phyloP scores from a whole-genome alignment of 2,797 vertebrate genomes.

The Argya squamiceps region DNA sequence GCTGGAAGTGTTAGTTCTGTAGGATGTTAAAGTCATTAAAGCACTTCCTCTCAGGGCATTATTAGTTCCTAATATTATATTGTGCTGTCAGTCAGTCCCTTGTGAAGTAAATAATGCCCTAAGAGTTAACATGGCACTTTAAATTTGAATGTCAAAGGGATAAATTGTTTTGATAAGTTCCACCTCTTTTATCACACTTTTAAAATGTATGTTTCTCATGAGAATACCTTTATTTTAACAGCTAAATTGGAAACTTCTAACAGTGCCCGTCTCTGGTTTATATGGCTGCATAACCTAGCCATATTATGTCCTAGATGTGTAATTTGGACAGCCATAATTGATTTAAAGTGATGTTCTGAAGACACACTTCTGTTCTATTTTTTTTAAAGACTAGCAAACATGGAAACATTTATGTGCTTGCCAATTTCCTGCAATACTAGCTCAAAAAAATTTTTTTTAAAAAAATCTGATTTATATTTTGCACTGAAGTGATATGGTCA shows the following conservation, averaged over 20 bases:
- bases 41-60: conserved; percentile 60
- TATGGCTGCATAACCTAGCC: background rate
- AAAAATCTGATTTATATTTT: background rate
- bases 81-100: conserved; percentile 54
- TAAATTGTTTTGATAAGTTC: conserved; percentile 53
- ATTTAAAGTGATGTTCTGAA: background rate
- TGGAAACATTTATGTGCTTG: background rate
- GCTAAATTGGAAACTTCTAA: background rate
- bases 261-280: background rate
- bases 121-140: conserved; percentile 62
- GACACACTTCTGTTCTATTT: background rate
- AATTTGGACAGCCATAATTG: background rate
- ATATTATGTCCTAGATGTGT: background rate
- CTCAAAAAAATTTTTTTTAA: background rate
- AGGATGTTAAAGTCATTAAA: conserved; percentile 66
- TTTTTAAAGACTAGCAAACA: background rate
- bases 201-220: background rate
- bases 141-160: conserved; percentile 48
- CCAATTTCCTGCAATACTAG: background rate
- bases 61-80: conserved; percentile 67
- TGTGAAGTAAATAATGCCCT: conserved; percentile 66
- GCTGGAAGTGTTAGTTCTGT: conserved; percentile 56
- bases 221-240: conserved; percentile 11
- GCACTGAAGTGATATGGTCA: background rate
- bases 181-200: conserved; percentile 12